Evolutionary conservation across 2,888 invertebrate species (phyloP).

Genomic region (Trachelus tabidus): DNA sequence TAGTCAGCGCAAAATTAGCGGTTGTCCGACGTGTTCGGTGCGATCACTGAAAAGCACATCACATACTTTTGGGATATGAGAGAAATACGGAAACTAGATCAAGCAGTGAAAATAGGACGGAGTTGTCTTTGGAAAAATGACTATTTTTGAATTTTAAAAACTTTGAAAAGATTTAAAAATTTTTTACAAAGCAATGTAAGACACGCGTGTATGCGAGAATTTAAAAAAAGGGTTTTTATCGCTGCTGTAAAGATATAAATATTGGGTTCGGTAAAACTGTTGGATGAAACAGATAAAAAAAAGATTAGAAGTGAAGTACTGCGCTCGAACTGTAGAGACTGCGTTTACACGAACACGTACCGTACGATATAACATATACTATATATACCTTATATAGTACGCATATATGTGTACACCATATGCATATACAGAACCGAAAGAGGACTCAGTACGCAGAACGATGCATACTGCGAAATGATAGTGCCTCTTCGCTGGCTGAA

Average conservation of each 20-base stretch:
- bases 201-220: background rate
- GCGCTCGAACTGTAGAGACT: background rate
- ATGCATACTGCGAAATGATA: conserved; percentile 23
- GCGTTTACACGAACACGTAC: background rate
- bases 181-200: background rate
- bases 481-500: conserved; percentile 33
- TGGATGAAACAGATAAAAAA: background rate
- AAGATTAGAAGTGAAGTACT: background rate
- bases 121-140: background rate
- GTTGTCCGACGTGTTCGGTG: background rate
- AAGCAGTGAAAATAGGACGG: background rate
- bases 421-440: conserved; percentile 1
- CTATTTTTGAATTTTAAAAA: background rate
- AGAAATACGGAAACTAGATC: background rate
- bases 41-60: background rate
- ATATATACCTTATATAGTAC: background rate
- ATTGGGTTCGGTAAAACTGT: background rate
- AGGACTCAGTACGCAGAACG: conserved; percentile 14
- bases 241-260: background rate
- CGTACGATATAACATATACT: background rate
- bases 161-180: background rate
- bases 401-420: background rate
- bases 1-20: conserved; percentile 23
- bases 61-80: background rate
- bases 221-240: background rate